phyloP scores from a whole-genome alignment of 92 coral and sea anemone genomes.

The Scolanthus callimorphus region DNA sequence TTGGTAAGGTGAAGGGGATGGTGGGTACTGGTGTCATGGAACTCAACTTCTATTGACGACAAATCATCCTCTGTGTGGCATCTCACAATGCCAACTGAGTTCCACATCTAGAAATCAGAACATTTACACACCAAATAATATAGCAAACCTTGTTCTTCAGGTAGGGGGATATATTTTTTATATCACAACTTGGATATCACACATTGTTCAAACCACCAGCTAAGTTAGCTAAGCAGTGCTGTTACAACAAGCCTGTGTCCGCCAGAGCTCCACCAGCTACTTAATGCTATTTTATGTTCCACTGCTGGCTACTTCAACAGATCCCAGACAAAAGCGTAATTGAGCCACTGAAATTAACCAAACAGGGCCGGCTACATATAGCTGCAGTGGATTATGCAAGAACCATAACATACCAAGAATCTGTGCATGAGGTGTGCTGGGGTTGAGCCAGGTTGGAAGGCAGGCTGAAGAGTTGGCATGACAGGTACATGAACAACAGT shows the following conservation, averaged over 20 bases:
- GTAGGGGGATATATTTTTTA: too few relatives aligned
- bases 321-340: too few relatives aligned
- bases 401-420: conserved; percentile 90
- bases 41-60: conserved; percentile 93
- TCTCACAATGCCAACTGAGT: conserved; percentile 88
- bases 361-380: neutral
- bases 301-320: too few relatives aligned
- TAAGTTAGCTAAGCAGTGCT: too few relatives aligned
- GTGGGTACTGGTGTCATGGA: conserved; percentile 90
- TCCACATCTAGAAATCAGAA: conserved; percentile 93
- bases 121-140: too few relatives aligned
- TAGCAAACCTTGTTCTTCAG: too few relatives aligned
- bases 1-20: conserved; percentile 89
- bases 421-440: conserved; percentile 97
- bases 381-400: neutral
- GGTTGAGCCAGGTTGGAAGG: conserved; percentile 94
- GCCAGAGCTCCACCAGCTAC: too few relatives aligned
- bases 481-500: conserved; percentile 68
- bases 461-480: conserved; percentile 61
- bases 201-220: too few relatives aligned
- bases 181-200: too few relatives aligned
- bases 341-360: too few relatives aligned
- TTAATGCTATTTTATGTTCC: too few relatives aligned
- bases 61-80: conserved; percentile 93
- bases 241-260: too few relatives aligned